These are phyloP conservation scores for Chaitophorus viminalis DNA, from an alignment of 2,888 invertebrate genomes.

Conservation along the genomic window DNA sequence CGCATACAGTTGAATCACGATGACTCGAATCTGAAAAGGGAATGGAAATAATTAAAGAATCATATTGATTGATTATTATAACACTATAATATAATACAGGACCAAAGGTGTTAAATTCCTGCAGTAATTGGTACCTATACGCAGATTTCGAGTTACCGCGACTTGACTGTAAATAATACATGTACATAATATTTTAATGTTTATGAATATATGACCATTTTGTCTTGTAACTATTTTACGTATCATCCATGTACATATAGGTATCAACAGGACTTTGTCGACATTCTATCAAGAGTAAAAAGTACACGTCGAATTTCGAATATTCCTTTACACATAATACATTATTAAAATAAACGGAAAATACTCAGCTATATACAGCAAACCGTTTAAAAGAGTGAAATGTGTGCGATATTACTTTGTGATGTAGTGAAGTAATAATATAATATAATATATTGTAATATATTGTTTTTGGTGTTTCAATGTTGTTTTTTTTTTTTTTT, in stretches of 20 bases:
- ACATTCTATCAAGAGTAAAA: neutral
- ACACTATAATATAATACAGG: no score
- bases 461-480: conserved; percentile 45
- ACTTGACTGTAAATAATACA: neutral
- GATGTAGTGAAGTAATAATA: conserved; percentile 35
- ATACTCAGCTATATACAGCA: neutral
- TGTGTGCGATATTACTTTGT: conserved; percentile 3
- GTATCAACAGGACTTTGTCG: neutral
- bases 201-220: neutral
- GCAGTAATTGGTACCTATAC: no score
- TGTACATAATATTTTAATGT: no score
- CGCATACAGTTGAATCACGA: no score
- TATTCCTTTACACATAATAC: neutral
- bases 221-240: neutral
- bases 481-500: conserved; percentile 29
- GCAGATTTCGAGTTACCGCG: no score
- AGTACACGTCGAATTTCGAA: conserved; percentile 32
- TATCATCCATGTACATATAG: neutral
- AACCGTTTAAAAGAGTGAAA: conserved; percentile 4
- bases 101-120: no score
- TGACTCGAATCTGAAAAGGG: no score
- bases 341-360: neutral
- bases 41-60: no score
- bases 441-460: neutral
- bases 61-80: no score